phyloP scores from a whole-genome alignment of 1,140 invertebrate genomes.

The Thrips palmi region DNA sequence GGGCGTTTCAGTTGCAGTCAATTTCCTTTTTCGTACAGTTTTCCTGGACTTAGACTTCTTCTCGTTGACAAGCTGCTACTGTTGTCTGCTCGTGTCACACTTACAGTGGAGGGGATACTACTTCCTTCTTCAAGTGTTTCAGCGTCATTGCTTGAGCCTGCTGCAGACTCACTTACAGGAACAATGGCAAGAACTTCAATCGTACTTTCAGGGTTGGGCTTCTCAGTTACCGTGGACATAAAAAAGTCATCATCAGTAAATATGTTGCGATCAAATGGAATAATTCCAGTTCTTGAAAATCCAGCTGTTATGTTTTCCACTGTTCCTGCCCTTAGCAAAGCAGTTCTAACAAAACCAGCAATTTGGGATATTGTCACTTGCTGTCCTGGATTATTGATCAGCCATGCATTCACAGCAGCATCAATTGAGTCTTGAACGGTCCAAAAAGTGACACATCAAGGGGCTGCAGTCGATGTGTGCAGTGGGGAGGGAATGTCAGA shows the following conservation, averaged over 20 bases:
- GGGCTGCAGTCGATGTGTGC: conserved; percentile 21
- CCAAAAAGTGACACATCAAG: conserved; percentile 20
- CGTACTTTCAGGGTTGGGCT: conserved; percentile 13
- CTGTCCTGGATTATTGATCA: conserved; percentile 18
- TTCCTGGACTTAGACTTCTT: neutral
- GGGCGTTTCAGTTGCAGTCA: too few relatives aligned
- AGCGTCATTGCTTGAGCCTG: neutral
- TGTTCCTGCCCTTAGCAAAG: conserved; percentile 19
- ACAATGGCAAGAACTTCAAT: neutral
- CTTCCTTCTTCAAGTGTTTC: neutral
- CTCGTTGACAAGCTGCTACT: neutral
- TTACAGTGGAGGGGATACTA: neutral
- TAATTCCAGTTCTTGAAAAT: conserved; percentile 19
- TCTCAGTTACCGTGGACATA: conserved; percentile 20
- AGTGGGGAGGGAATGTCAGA: conserved; percentile 19
- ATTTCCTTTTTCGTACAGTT: too few relatives aligned
- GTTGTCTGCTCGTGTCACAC: neutral
- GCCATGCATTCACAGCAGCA: conserved; percentile 15
- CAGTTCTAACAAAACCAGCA: conserved; percentile 17
- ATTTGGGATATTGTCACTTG: conserved; percentile 20
- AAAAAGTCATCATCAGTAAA: conserved; percentile 22
- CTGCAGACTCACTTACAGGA: too few relatives aligned
- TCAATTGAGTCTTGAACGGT: conserved; percentile 20
- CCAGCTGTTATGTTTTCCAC: conserved; percentile 19
- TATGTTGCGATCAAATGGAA: conserved; percentile 20